Evolutionary conservation across 2,797 vertebrate species (phyloP), one percentile per base, ranked within the genome.

Genomic region (Acrocephalus scirpaceus): DNA sequence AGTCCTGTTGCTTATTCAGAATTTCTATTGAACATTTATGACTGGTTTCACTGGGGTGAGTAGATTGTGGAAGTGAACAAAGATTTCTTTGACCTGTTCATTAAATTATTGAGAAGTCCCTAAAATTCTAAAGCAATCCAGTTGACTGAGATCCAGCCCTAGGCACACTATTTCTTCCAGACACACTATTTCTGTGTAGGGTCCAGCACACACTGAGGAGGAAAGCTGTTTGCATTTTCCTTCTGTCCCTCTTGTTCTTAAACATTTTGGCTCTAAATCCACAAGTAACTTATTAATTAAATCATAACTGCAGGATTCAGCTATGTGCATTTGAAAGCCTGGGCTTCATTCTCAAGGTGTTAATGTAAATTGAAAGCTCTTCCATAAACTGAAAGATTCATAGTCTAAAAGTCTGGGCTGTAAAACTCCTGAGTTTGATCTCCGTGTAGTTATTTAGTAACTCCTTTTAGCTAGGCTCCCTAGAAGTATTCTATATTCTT

Each of bases 1-100:
- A 79, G 44, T 91, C 85, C 88, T 77, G 66, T 71, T 90, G 84
- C 89, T 92, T 78, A 56, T 78, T 82, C 50, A 80, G 89, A 94
- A 69, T 83, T 88, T 85, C 84, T 80, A 34, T 56, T 86, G 66
- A 78, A 45, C 72, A 72, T n/a, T 56, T 75, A 30, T 56, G 66
- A 48, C 66, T 94, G 57, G 19, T 83, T 92, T 44, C 56, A 53
- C 19, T 51, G 62, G 38, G 26, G 32, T 82, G 38, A 71, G 81
- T 74, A 61, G 71, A 25, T 18, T 17, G 25, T 65, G 34, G 78
- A 62, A 90, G 54, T 2, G 8, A 80, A 13, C 25, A 25, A 34
- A 27, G 54, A 42, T 89, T 94, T 76, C 36, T 88, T 62, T 72
- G 47, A 62, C 47, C 50, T 86, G 18, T 42, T 90, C 71, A 30